phyloP scores from a whole-genome alignment of 2,113 vertebrate species.

The Lepisosteus osseus region DNA sequence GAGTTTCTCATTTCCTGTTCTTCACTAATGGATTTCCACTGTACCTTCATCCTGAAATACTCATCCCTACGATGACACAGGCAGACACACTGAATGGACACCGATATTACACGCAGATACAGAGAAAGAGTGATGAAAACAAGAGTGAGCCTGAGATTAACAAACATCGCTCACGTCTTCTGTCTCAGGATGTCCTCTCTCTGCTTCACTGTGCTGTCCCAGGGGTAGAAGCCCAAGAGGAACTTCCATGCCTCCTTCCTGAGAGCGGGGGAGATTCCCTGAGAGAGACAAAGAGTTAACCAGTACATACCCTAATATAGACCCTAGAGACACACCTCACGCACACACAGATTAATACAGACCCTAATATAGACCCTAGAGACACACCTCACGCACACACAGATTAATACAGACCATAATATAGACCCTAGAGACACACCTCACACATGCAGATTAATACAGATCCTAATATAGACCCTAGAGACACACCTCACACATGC shows the following conservation, averaged over 20 bases:
- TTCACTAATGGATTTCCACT: conserved; percentile 86
- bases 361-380: too few species aligned
- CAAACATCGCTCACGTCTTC: conserved; percentile 71
- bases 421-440: too few species aligned
- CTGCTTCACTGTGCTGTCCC: conserved; percentile 74
- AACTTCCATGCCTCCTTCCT: conserved; percentile 87
- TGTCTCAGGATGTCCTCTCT: conserved; percentile 68
- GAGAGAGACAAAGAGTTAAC: not conserved
- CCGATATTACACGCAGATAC: too few species aligned
- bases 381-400: too few species aligned
- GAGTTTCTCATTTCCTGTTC: conserved; percentile 89
- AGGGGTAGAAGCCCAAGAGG: conserved; percentile 81
- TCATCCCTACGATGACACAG: conserved; percentile 67
- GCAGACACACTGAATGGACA: not conserved
- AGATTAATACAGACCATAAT: too few species aligned
- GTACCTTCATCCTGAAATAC: conserved; percentile 91
- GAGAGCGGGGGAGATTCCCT: conserved; percentile 72
- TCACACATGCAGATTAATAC: too few species aligned
- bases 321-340: too few species aligned
- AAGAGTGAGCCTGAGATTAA: not conserved
- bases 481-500: too few species aligned
- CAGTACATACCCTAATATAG: too few species aligned
- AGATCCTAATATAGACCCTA: too few species aligned
- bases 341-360: too few species aligned
- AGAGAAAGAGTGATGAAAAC: too few species aligned